These are phyloP conservation scores for Paratilapia polleni DNA, from an alignment of 2,113 vertebrate species.

Conservation along the genomic window DNA sequence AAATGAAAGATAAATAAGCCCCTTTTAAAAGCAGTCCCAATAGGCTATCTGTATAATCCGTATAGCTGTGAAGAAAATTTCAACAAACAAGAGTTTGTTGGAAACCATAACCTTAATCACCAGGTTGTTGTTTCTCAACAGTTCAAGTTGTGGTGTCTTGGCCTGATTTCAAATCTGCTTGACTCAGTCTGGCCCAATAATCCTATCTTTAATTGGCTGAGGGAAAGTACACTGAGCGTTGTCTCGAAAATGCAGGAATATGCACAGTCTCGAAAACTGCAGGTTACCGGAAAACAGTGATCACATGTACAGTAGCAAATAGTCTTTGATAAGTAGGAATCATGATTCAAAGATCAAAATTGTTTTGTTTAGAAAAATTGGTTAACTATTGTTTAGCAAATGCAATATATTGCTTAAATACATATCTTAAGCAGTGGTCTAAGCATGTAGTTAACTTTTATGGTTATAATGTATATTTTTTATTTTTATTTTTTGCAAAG, in stretches of 20 bases:
- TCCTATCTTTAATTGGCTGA: conserved; percentile 60
- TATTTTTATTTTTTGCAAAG: neutral
- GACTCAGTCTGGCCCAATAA: conserved; percentile 60
- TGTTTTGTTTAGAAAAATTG: neutral
- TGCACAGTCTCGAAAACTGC: neutral
- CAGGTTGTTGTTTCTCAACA: conserved; percentile 10
- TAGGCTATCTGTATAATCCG: neutral
- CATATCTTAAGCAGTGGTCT: neutral
- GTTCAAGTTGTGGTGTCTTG: conserved; percentile 32
- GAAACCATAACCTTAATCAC: neutral
- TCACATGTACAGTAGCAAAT: neutral
- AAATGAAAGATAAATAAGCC: neutral
- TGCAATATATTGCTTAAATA: neutral
- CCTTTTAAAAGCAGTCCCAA: neutral
- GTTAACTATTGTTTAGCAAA: neutral
- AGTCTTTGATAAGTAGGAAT: neutral
- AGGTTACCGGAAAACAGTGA: neutral
- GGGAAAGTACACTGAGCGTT: conserved; percentile 30
- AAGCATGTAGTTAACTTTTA: neutral
- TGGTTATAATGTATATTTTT: neutral
- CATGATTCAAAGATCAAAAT: neutral
- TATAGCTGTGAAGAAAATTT: neutral
- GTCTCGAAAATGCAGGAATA: neutral
- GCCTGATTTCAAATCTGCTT: conserved; percentile 51
- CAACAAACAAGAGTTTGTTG: neutral